Evolutionary conservation across 2,113 vertebrate genomes (phyloP), one percentile per base, ranked within the genome.

Genomic region (Bothrops jararaca): DNA sequence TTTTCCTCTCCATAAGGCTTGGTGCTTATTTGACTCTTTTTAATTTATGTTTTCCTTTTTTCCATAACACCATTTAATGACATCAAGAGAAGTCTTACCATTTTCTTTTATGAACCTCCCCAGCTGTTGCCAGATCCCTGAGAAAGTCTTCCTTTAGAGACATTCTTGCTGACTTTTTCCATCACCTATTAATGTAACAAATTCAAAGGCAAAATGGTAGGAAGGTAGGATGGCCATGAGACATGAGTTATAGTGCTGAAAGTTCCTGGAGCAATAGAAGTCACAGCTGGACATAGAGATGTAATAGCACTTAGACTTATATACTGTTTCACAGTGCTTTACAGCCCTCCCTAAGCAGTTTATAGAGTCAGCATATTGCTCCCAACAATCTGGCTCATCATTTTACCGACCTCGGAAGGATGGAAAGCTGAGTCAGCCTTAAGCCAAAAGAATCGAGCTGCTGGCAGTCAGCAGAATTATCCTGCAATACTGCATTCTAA

Each of bases 171-270:
- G 69, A 39, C 34, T 80, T 80, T 74, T 11, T 89, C 56, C 29
- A 90, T 12, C 11, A 89, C 29, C 50, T 1, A n/a, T 7, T 18
- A 80, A 42, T 80, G 74, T 80, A 93, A 89, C 29, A 26, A 23
- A 18, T 90, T 85, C 22, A 58, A 89, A 85, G 42, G 23, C 18
- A 20, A 24, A 24, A n/a, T 48, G 5, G 12, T 29, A 54, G 56
- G 2, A 34, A 94, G 0, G 1, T 93, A 0, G 0, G 0, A 0
- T 93, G 0, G 0, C 92, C 39, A 80, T 7, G 58, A 15, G 0
- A 0, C 48, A 80, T 90, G 11, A n/a, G 9, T 56, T 54, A 57
- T 15, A 7, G 9, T 13, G 0, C 0, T 0, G 0, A 92, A 64
- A 93, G 15, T 85, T 90, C 48, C 45, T 60, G n/a, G 56, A 60